These are phyloP conservation scores for Papilio machaon DNA, from an alignment of 1,140 invertebrate genomes.

Conservation along the genomic window DNA sequence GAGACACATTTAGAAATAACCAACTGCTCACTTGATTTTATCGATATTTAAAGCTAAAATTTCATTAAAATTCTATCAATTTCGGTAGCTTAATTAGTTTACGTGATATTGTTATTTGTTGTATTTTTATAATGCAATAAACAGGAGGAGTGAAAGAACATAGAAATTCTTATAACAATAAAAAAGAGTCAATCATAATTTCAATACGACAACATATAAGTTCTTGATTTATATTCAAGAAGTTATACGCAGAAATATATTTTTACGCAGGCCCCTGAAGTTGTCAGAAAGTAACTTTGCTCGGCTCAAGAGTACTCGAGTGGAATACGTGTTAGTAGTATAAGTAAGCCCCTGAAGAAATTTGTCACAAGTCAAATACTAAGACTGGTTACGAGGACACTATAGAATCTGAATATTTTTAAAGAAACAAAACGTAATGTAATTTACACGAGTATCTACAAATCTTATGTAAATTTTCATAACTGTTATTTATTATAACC, in stretches of 20 bases:
- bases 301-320: conserved; percentile 2
- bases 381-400: conserved; percentile 1
- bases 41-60: background rate
- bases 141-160: background rate
- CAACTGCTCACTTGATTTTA: background rate
- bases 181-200: background rate
- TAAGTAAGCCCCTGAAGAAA: background rate
- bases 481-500: too few relatives aligned
- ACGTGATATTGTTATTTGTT: too few relatives aligned
- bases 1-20: background rate
- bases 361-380: conserved; percentile 3
- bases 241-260: conserved; percentile 7
- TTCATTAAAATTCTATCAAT: background rate
- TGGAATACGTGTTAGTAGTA: conserved; percentile 24
- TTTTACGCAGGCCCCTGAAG: background rate
- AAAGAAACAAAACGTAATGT: background rate
- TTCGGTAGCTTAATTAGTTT: too few relatives aligned
- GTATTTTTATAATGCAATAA: background rate
- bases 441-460: too few relatives aligned
- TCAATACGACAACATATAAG: background rate
- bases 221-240: conserved; percentile 12
- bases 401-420: background rate
- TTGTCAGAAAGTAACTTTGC: conserved; percentile 20
- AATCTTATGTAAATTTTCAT: too few relatives aligned
- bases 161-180: background rate